phyloP scores from a whole-genome alignment of 37 sponge, comb jelly and placozoan genomes.

The Halichondria panicea region DNA sequence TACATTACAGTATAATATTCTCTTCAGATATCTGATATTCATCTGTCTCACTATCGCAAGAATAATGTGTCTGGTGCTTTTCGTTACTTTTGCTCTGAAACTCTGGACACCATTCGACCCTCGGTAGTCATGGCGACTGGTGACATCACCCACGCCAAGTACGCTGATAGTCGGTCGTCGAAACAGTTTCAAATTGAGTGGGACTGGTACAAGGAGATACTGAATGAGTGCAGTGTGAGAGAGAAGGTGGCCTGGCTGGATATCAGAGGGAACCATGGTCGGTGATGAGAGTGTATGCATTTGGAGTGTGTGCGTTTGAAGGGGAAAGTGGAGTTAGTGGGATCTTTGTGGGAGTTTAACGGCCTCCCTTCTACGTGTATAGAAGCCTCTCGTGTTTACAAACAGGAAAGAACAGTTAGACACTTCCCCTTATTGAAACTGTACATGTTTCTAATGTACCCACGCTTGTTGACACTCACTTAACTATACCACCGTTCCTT shows the following conservation, averaged over 20 bases:
- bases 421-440: too few species aligned
- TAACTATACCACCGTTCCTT: too few species aligned
- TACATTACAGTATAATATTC: neutral
- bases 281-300: neutral
- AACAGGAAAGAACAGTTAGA: too few species aligned
- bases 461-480: too few species aligned
- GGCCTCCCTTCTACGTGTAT: neutral
- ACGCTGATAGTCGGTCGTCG: conserved; percentile 46
- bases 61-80: conserved; percentile 13
- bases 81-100: conserved; percentile 25
- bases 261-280: conserved; percentile 89
- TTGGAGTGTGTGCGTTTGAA: too few species aligned
- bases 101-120: conserved; percentile 15
- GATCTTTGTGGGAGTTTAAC: neutral
- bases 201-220: conserved; percentile 53
- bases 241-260: conserved; percentile 75
- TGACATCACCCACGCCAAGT: conserved; percentile 85
- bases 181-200: conserved; percentile 76
- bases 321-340: neutral
- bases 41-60: conserved; percentile 52
- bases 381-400: neutral
- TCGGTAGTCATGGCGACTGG: conserved; percentile 74
- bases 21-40: conserved; percentile 83
- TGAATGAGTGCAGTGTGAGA: conserved; percentile 42
- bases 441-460: neutral